Evolutionary conservation across 2,888 invertebrate genomes (phyloP).

Genomic region (Synergus gifuensis): DNA sequence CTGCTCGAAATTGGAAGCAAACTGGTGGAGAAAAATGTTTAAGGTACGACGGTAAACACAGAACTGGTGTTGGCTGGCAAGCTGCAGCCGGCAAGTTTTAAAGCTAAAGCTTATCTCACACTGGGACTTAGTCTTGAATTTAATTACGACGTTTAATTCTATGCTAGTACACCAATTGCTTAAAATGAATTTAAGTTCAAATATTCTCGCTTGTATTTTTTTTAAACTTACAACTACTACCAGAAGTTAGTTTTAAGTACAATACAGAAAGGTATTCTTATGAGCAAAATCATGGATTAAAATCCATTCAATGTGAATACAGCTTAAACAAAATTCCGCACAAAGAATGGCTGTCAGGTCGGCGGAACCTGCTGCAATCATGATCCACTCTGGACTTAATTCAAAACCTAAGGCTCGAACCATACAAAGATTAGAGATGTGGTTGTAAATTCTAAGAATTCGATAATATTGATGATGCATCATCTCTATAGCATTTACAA

Average conservation of each 20-base stretch:
- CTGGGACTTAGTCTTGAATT: neutral
- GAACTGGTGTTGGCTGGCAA: conserved; percentile 22
- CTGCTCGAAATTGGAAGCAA: conserved; percentile 16
- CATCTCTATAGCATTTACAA: neutral
- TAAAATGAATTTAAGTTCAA: neutral
- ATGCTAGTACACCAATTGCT: neutral
- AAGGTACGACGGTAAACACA: conserved; percentile 10
- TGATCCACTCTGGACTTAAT: conserved; percentile 17
- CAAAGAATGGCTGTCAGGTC: conserved; percentile 33
- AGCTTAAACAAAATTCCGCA: conserved; percentile 26
- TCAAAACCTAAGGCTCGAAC: conserved; percentile 22
- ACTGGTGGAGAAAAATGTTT: conserved; percentile 23
- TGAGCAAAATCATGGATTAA: neutral
- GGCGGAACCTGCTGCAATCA: conserved; percentile 15
- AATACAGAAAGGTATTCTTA: neutral
- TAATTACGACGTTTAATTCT: neutral
- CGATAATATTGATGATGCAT: neutral
- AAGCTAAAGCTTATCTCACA: conserved; percentile 26
- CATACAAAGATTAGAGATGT: neutral
- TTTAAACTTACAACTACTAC: neutral
- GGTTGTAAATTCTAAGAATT: conserved; percentile 11
- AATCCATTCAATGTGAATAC: conserved; percentile 15
- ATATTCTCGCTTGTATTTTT: neutral
- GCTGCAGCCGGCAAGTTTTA: conserved; percentile 19
- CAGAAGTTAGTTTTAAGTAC: neutral